A percentile compares a stretch with the other conserved stretches of the same genome.
Conservation (phyloP, 1,140 invertebrate genomes). For the Venturia canescens region DNA sequence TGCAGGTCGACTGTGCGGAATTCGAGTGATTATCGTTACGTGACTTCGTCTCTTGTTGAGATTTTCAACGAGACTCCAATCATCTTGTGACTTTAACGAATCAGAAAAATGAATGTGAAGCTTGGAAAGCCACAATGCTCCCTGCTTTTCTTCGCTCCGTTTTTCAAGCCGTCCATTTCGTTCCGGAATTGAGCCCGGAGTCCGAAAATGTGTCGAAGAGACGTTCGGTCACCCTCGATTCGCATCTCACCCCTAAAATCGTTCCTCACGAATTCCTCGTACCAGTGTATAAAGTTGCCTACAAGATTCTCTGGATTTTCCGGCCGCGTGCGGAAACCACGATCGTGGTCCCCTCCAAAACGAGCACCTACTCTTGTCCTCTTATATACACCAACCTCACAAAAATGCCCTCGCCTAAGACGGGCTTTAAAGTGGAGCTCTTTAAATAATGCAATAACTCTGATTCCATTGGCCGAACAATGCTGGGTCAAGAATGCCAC, state of each 20-base stretch:
- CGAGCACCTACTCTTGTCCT: slow-evolving; percentile 44
- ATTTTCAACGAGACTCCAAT: too few species aligned
- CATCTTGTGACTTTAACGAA: background rate
- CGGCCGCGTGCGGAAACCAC: slow-evolving; percentile 52
- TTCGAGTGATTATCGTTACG: too few species aligned
- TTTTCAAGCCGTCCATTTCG: background rate
- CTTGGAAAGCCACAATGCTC: background rate
- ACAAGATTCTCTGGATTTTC: slow-evolving; percentile 56
- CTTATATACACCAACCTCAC: background rate
- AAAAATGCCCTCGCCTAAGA: slow-evolving; percentile 59
- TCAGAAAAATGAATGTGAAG: background rate
- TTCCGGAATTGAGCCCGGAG: slow-evolving; percentile 8
- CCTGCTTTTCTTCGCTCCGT: too few species aligned
- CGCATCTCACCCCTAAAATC: slow-evolving; percentile 55
- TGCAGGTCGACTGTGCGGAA: too few species aligned
- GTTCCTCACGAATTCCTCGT: slow-evolving; percentile 51
- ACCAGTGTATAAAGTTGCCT: slow-evolving; percentile 23
- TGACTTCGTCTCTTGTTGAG: background rate
- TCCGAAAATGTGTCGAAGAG: background rate
- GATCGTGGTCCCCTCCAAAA: slow-evolving; percentile 34
- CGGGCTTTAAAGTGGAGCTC: slow-evolving; percentile 68
- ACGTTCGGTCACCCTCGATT: slow-evolving; percentile 1
- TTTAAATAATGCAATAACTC: slow-evolving; percentile 77
- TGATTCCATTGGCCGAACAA: slow-evolving; percentile 75
- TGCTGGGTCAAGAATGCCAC: slow-evolving; percentile 48